A percentile compares a stretch with the other conserved stretches of the same genome.
Evolutionary conservation across 2,888 invertebrate genomes (phyloP).

Genomic region (Ornithoptera alexandrae): DNA sequence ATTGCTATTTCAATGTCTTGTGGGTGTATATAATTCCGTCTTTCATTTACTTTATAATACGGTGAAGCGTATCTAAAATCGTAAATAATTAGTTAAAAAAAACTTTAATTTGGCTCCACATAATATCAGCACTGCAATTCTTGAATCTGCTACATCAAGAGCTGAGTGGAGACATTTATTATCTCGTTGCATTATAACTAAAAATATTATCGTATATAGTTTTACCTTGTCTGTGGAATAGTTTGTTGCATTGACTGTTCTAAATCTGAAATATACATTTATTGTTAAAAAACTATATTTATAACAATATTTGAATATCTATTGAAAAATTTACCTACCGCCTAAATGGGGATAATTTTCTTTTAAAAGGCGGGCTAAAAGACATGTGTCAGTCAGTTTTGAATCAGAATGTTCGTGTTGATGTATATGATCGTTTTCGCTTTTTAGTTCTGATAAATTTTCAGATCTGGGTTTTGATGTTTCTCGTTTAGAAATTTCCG

Average conservation of each 20-base stretch:
- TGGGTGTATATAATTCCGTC: slow-evolving; percentile 19
- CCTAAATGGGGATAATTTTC: slow-evolving; percentile 48
- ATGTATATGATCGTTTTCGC: slow-evolving; percentile 28
- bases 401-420: slow-evolving; percentile 37
- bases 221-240: slow-evolving; percentile 28
- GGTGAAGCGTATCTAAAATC: slow-evolving; percentile 29
- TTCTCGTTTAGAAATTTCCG: slow-evolving; percentile 51
- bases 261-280: slow-evolving; percentile 1
- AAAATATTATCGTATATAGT: background rate
- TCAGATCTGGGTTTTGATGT: slow-evolving; percentile 35
- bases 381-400: slow-evolving; percentile 51
- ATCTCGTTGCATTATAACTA: background rate
- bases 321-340: slow-evolving; percentile 41
- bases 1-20: slow-evolving; percentile 31
- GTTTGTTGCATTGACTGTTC: slow-evolving; percentile 20
- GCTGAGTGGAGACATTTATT: background rate
- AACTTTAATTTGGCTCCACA: background rate
- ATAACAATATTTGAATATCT: background rate
- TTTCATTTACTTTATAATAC: slow-evolving; percentile 6
- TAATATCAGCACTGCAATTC: too few species aligned
- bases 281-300: background rate
- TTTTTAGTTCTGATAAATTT: slow-evolving; percentile 32
- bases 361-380: slow-evolving; percentile 56
- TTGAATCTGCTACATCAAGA: too few species aligned
- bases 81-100: background rate